Base-by-base conservation (phyloP, 2,797 vertebrate species). In the Acanthiza pusilla region DNA sequence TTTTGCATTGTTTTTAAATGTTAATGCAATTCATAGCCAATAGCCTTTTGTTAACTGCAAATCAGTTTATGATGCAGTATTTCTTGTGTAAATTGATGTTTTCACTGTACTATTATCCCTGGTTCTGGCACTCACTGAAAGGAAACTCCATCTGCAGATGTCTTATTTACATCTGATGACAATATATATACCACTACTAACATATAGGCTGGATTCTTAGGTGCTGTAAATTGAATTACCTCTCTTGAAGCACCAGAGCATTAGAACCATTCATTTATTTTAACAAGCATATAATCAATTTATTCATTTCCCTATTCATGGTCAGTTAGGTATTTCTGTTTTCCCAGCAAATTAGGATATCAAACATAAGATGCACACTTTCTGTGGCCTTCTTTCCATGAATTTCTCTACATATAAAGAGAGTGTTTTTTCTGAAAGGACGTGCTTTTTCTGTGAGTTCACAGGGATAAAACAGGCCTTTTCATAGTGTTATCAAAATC, bases 401-500 rank as follows among this genome's bases (percentile, higher is more conserved):
- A 18, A n/a, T 74, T 74, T 51, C 18, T 55, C 67, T 34, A 16
- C 8, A 9, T 63, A 38, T 6, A n/a, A 77, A 60, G 3, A 23
- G 16, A 34, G 13, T 43, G 27, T 51, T 70, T 62, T 89, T 91
- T 85, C 71, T 86, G 77, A 93, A 90, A 89, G 38, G 7, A 42
- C 20, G 29, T 48, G 20, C 22, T 5, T 89, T 93, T 92, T 70
- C 58, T 91, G 8, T 55, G 79, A n/a, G 34, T 78, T 82, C 93
- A 62, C 25, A 47, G 43, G 48, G 88, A 51, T 86, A 50, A 75
- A 93, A 70, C 5, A 54, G 21, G 27, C 36, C 27, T 92, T 91
- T 82, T 91, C 63, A 60, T 48, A 73, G 43, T 77, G 16, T 79
- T 94, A 79, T 71, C 60, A 91, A 96, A 92, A 94, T 67, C 62